Base-by-base conservation (phyloP, 2,888 invertebrate species). In the Erebia palarica region DNA sequence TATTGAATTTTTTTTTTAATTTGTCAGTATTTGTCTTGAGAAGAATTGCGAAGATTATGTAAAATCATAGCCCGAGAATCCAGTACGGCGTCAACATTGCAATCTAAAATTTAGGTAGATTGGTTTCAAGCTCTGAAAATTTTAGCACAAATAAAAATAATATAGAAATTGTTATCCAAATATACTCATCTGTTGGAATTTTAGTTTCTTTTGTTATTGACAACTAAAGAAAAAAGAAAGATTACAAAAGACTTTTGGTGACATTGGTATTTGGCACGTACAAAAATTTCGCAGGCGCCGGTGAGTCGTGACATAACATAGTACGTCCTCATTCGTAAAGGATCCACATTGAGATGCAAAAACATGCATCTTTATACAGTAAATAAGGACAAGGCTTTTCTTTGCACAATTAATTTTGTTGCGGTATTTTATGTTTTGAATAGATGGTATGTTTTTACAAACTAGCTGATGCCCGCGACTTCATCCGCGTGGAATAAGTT, bases 281-380 rank as follows among this genome's bases (percentile, higher is more conserved):
- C 68, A 65, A 61, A 36, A 61, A 66, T 68, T 75, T 71, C 72
- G 73, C 64, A 58, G 63, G 68, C 70, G 70, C 65, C n/a, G n/a
- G n/a, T n/a, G n/a, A n/a, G n/a, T 59, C 66, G 61, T 76, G 75
- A 75, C 74, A 75, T 77, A 75, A 69, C 64, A 66, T 64, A 68
- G 27, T 59, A 57, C 53, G 69, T 73, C 70, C 69, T 70, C 67
- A 61, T 65, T 73, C 68, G 68, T 66, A 69, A 72, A 53, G 72
- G 75, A 66, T 66, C 68, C 65, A 70, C 66, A 70, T 70, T 75
- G 64, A 65, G 57, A 72, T 71, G 73, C 70, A 74, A 72, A 74
- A 72, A 69, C 74, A 68, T 72, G 72, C 66, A 70, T 68, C 73
- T 73, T 67, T 72, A 69, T 72, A 65, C 68, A 42, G 61, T 65